A percentile compares a stretch with the other conserved stretches of the same genome.
Conservation (phyloP, 2,797 vertebrate species). For the Falco novaeseelandiae region DNA sequence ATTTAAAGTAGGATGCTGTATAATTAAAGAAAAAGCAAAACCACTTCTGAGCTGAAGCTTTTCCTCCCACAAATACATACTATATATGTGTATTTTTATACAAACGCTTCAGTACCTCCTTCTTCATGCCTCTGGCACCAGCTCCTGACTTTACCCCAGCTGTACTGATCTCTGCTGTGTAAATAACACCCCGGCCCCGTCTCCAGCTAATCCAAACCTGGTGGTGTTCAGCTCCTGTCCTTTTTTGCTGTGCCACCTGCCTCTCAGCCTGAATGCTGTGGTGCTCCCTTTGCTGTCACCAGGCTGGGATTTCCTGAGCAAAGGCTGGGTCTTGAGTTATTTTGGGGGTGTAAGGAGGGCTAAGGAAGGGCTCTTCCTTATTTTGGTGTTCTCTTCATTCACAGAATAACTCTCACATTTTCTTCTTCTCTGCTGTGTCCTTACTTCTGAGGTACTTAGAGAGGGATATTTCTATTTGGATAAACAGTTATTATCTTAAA, state of each 20-base stretch:
- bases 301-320: neutral
- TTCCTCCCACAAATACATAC: neutral
- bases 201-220: neutral
- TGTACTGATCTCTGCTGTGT: neutral
- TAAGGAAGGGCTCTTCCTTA: neutral
- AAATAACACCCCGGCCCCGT: neutral
- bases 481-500: neutral
- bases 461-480: neutral
- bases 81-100: neutral
- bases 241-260: neutral
- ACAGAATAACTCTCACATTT: neutral
- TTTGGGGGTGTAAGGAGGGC: neutral
- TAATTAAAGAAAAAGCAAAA: conserved; percentile 7
- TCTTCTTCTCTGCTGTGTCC: neutral
- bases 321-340: neutral
- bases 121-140: neutral
- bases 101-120: neutral
- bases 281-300: neutral
- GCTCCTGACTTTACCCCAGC: neutral
- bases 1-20: neutral
- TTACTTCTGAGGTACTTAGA: neutral
- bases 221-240: neutral
- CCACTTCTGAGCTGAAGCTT: neutral
- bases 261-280: neutral
- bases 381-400: neutral